Percentiles rank a stretch among this genome's conserved stretches.
phyloP scores from a whole-genome alignment of 2,888 invertebrate genomes.

The Eurytoma californica region DNA sequence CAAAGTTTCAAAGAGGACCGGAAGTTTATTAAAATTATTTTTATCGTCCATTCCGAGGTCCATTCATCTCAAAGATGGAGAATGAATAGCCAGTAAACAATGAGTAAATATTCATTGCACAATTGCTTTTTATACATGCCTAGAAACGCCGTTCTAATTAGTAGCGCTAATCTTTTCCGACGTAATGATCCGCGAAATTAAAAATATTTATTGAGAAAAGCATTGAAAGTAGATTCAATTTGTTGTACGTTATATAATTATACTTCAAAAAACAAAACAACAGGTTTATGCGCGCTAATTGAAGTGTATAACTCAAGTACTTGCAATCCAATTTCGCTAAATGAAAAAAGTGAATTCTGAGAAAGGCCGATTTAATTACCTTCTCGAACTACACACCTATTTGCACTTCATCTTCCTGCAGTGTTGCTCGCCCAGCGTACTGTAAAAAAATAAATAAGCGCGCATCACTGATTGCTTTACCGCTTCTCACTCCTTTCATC shows the following conservation, averaged over 20 bases:
- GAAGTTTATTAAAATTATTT: constrained; percentile 25
- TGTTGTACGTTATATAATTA: too few species aligned
- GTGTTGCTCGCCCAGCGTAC: neutral
- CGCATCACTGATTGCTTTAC: constrained; percentile 8
- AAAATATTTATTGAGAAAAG: too few species aligned
- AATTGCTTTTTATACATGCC: too few species aligned
- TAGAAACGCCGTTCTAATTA: too few species aligned
- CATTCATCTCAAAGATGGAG: neutral
- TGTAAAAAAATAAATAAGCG: constrained; percentile 29
- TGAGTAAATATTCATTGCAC: too few species aligned
- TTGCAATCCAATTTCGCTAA: neutral
- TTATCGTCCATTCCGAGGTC: neutral
- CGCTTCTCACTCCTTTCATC: constrained; percentile 17
- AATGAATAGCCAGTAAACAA: neutral
- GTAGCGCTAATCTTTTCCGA: too few species aligned
- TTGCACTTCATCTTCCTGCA: constrained; percentile 9
- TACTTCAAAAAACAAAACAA: too few species aligned
- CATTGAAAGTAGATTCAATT: too few species aligned
- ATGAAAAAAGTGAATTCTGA: constrained; percentile 6
- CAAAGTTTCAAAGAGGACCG: neutral
- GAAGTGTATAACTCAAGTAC: too few species aligned
- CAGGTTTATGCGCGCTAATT: too few species aligned
- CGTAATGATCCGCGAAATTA: too few species aligned
- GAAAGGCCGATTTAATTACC: constrained; percentile 9
- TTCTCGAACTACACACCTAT: constrained; percentile 1